These are phyloP conservation scores for Diadema setosum DNA, from an alignment of 35 echinoderm and acorn worm species.

Conservation along the genomic window DNA sequence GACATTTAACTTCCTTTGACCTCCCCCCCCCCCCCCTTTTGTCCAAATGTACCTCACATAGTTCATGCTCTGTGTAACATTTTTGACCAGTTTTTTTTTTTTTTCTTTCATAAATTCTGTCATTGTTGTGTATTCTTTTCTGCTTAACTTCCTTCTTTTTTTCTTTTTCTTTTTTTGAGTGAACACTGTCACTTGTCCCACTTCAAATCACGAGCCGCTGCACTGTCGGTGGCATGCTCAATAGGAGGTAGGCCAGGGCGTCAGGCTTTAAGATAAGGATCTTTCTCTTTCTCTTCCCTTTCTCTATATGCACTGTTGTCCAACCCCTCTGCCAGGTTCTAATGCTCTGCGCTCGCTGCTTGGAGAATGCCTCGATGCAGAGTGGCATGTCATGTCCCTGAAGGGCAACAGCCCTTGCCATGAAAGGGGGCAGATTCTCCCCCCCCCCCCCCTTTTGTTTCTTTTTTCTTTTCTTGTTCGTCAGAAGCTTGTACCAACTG, in stretches of 20 bases:
- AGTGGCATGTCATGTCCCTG: background rate
- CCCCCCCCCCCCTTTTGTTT: too few relatives aligned
- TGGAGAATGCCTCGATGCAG: background rate
- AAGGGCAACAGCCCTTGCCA: background rate
- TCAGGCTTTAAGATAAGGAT: background rate
- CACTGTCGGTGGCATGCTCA: background rate
- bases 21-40: too few relatives aligned
- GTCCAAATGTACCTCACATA: too few relatives aligned
- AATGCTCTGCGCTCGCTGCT: background rate
- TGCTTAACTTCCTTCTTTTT: too few relatives aligned
- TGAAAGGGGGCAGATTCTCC: background rate
- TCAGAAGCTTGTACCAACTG: background rate
- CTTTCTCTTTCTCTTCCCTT: background rate
- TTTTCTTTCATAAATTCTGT: background rate
- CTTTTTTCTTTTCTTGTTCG: too few relatives aligned
- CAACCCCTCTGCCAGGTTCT: background rate
- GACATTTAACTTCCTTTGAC: too few relatives aligned
- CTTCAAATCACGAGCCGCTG: background rate
- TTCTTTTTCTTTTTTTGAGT: background rate
- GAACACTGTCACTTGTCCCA: background rate
- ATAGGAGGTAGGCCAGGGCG: background rate
- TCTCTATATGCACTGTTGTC: background rate
- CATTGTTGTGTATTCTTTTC: too few relatives aligned
- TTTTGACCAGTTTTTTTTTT: too few relatives aligned
- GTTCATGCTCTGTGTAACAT: too few relatives aligned